A percentile compares a stretch with the other conserved stretches of the same genome.
These are phyloP conservation scores for Lycopodina hypogea DNA, from an alignment of 37 sponge, comb jelly and placozoan genomes.

Conservation along the genomic window DNA sequence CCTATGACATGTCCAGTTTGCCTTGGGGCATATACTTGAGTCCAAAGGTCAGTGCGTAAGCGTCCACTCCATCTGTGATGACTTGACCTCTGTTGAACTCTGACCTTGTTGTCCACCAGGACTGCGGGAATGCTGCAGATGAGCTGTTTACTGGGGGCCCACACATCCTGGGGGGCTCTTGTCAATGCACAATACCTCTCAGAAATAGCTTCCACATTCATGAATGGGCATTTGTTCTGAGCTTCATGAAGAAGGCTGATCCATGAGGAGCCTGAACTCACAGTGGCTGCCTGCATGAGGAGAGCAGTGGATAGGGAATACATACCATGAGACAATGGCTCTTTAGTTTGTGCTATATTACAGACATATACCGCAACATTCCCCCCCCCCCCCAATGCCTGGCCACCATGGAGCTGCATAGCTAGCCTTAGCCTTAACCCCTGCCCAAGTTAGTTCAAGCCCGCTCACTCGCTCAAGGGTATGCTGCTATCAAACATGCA, in stretches of 20 bases:
- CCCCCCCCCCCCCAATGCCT: no score
- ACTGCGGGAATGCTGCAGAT: constrained; percentile 1
- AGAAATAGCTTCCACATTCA: background rate
- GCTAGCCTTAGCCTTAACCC: no score
- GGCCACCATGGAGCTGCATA: no score
- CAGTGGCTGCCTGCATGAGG: no score
- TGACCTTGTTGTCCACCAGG: background rate
- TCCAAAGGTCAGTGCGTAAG: constrained; percentile 17
- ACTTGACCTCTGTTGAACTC: background rate
- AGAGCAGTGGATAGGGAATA: no score
- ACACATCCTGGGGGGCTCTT: background rate
- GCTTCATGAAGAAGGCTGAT: background rate
- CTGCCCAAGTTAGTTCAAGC: no score
- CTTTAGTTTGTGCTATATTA: no score
- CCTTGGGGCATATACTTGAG: constrained; percentile 37
- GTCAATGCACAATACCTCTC: background rate
- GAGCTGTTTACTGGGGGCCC: background rate
- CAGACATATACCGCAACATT: no score
- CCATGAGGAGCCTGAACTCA: no score
- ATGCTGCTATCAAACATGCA: no score
- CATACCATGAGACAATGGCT: no score
- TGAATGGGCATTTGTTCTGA: background rate
- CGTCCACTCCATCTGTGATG: background rate
- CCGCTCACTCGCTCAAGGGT: no score
- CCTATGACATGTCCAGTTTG: constrained; percentile 21